Conservation (phyloP, 1,140 invertebrate genomes). For the Cherax destructor region DNA sequence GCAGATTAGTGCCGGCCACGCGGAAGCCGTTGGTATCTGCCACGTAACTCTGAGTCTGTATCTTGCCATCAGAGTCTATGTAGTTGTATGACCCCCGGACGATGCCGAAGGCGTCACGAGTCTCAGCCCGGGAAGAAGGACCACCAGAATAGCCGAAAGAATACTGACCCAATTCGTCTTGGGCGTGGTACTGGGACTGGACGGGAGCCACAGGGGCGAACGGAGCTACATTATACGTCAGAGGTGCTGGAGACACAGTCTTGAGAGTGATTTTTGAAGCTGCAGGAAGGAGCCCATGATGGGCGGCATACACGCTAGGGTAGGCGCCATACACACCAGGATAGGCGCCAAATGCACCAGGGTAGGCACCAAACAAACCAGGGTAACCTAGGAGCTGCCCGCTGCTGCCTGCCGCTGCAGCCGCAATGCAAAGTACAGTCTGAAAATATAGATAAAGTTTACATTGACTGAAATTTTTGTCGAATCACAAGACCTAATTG, state of each 20-base stretch:
- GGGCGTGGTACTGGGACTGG: conserved; percentile 53
- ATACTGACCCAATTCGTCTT: conserved; percentile 63
- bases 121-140: conserved; percentile 44
- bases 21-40: conserved; percentile 78
- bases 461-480: no score
- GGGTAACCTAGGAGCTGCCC: conserved; percentile 33
- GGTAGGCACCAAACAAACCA: conserved; percentile 17
- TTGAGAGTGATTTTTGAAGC: conserved; percentile 23
- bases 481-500: no score
- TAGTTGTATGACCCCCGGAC: conserved; percentile 54
- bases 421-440: conserved; percentile 34
- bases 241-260: neutral
- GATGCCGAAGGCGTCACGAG: conserved; percentile 45
- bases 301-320: neutral
- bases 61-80: conserved; percentile 47
- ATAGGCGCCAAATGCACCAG: conserved; percentile 8
- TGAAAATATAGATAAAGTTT: neutral
- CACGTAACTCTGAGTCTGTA: conserved; percentile 61
- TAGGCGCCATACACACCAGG: conserved; percentile 23
- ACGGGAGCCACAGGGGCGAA: conserved; percentile 22
- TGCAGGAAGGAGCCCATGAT: neutral
- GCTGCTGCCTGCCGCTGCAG: conserved; percentile 22
- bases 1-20: conserved; percentile 81
- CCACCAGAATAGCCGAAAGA: conserved; percentile 51
- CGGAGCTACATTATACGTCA: conserved; percentile 6